Evolutionary conservation across 2,888 invertebrate species (phyloP).

Genomic region (Nomada flava): DNA sequence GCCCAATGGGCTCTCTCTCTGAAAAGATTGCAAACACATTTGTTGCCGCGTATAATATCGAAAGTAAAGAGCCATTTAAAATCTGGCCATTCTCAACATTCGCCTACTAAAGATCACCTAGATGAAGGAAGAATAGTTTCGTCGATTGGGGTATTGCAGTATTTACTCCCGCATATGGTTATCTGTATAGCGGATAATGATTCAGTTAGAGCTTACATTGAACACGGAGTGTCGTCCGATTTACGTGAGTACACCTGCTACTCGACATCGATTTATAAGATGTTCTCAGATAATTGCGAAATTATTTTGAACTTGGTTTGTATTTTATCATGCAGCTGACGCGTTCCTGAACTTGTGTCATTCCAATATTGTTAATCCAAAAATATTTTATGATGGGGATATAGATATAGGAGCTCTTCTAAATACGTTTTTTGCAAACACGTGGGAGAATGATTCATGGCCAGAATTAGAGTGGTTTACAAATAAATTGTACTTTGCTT

Average conservation of each 20-base stretch:
- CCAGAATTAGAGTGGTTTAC: conserved; percentile 89
- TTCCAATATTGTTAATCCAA: conserved; percentile 86
- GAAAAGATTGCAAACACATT: conserved; percentile 86
- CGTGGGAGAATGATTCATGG: conserved; percentile 87
- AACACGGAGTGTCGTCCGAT: conserved; percentile 72
- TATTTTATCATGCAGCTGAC: conserved; percentile 79
- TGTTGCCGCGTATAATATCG: conserved; percentile 81
- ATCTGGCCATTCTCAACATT: conserved; percentile 71
- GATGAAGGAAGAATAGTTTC: conserved; percentile 76
- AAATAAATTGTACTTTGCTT: conserved; percentile 85
- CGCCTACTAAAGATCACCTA: conserved; percentile 75
- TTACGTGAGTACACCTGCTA: conserved; percentile 70
- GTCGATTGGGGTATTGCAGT: conserved; percentile 75
- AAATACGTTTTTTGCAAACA: conserved; percentile 85
- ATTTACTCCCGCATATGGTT: conserved; percentile 79
- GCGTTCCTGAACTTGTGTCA: conserved; percentile 84
- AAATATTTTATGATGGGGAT: conserved; percentile 87
- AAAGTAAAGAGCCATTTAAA: conserved; percentile 79
- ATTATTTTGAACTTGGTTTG: conserved; percentile 32
- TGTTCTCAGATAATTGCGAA: background rate
- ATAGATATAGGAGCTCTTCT: conserved; percentile 86
- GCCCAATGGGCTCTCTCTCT: conserved; percentile 87
- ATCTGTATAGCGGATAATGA: conserved; percentile 76
- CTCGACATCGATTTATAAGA: background rate
- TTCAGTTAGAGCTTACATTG: conserved; percentile 70